Evolutionary conservation across 2,888 invertebrate genomes (phyloP), one percentile per base, ranked within the genome.

Genomic region (Drosophila rubida): DNA sequence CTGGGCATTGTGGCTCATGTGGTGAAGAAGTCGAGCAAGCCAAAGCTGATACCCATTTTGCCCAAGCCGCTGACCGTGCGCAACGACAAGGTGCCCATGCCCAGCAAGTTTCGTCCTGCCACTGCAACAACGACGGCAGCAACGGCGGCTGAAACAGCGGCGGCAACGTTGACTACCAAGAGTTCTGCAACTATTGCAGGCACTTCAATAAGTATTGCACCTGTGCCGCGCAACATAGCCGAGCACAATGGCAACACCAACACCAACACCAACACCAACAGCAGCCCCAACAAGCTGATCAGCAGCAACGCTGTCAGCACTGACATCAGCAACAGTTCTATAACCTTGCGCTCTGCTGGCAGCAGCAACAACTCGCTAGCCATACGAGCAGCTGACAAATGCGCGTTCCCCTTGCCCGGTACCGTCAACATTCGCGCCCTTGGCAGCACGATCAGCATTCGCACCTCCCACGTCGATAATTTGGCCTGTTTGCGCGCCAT

Each of bases 31-130:
- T n/a, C 32, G 25, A 23, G 7, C 6, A 1, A 13, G 9, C 16
- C 42, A 11, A 6, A 53, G 42, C 58, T 55, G 3, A 71, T 59
- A 13, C n/a, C 19, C 19, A 19, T 19, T 19, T 19, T 19, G 3
- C 27, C 27, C 27, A 27, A 55, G 13, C 22, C 37, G 8, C 60
- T 64, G 8, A 14, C 53, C 22, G 32, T 44, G 9, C 48, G 48
- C 42, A 57, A 19, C 9, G 57, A 69, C 11, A 58, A 37, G 19
- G 16, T 39, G 6, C 0, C 16, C 1, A 13, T 54, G 27, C 16
- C 59, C 0, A 37, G 14, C 13, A 37, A 13, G 2, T 7, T 30
- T 7, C 0, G 13, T 16, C 1, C 51, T 23, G 6, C 7, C 4
- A 2, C 35, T 35, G 0, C 37, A 13, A 6, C 46, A 53, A 2